Percentiles rank a stretch among this genome's conserved stretches.
Evolutionary conservation across 2,888 invertebrate genomes (phyloP).

Genomic region (Scaptomyza caliginosa): DNA sequence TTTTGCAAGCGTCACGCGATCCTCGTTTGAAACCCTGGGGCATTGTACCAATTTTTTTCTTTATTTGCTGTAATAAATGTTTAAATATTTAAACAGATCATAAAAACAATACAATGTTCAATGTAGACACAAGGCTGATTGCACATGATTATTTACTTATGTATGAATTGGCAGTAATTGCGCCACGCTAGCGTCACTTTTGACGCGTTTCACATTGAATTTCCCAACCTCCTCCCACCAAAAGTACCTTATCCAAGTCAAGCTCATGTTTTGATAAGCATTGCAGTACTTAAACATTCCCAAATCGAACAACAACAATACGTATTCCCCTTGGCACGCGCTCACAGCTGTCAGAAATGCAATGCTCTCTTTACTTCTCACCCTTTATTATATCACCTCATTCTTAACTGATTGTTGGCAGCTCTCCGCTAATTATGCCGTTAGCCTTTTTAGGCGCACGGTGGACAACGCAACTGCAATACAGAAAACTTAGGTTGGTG

Average conservation of each 20-base stretch:
- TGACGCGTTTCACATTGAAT: slow-evolving; percentile 26
- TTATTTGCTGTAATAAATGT: slow-evolving; percentile 49
- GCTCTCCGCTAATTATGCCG: slow-evolving; percentile 43
- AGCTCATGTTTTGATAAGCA: slow-evolving; percentile 19
- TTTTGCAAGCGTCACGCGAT: slow-evolving; percentile 32
- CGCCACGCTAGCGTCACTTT: slow-evolving; percentile 27
- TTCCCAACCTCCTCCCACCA: neutral
- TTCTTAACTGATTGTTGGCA: slow-evolving; percentile 33
- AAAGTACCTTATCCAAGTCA: neutral
- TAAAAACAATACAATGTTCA: slow-evolving; percentile 36
- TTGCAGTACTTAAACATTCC: slow-evolving; percentile 17
- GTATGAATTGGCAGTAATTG: slow-evolving; percentile 31
- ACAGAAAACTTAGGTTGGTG: neutral
- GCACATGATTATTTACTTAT: slow-evolving; percentile 44
- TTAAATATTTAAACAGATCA: slow-evolving; percentile 62
- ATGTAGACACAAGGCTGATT: slow-evolving; percentile 33
- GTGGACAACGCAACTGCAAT: slow-evolving; percentile 11
- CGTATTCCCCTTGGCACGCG: slow-evolving; percentile 13
- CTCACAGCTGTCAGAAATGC: slow-evolving; percentile 2
- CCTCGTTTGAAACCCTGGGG: slow-evolving; percentile 1
- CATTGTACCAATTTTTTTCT: slow-evolving; percentile 41
- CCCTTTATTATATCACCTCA: neutral
- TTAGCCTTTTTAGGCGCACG: slow-evolving; percentile 38
- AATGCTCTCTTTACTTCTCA: neutral
- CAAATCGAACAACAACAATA: neutral